phyloP scores from a whole-genome alignment of 2,113 vertebrate species.

The Chaetodon auriga region DNA sequence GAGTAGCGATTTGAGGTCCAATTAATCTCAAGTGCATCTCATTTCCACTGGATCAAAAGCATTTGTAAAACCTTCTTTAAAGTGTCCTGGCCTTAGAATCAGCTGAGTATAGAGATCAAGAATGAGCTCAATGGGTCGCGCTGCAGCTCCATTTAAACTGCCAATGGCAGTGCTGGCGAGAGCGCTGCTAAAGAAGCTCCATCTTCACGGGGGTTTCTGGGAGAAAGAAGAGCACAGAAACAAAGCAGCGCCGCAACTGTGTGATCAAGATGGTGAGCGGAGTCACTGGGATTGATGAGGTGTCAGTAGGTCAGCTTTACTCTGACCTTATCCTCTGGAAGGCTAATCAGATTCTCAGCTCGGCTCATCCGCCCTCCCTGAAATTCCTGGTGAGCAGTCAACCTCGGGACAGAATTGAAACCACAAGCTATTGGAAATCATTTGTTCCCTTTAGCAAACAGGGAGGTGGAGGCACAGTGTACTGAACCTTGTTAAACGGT shows the following conservation, averaged over 20 bases:
- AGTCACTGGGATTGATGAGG: slow-evolving; percentile 52
- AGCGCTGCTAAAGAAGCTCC: background rate
- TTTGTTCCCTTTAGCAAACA: slow-evolving; percentile 58
- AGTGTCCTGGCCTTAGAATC: background rate
- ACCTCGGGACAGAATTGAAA: slow-evolving; percentile 47
- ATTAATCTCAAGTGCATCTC: background rate
- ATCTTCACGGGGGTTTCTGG: background rate
- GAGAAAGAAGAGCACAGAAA: background rate
- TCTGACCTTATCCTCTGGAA: slow-evolving; percentile 58
- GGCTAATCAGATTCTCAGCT: slow-evolving; percentile 52
- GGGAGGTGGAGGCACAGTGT: background rate
- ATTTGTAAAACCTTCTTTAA: background rate
- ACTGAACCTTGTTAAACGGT: background rate
- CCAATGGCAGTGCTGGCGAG: background rate
- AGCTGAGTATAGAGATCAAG: background rate
- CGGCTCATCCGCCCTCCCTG: slow-evolving; percentile 6
- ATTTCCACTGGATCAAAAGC: background rate
- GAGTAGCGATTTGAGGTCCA: background rate
- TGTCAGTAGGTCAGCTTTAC: slow-evolving; percentile 46
- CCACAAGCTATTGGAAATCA: slow-evolving; percentile 66
- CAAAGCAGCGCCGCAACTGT: background rate
- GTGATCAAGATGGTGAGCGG: background rate
- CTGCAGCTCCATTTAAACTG: background rate
- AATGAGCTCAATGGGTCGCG: background rate
- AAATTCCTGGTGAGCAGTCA: slow-evolving; percentile 55